These are phyloP conservation scores for Malthinus seriepunctatus DNA, from an alignment of 2,888 invertebrate species.

Conservation along the genomic window DNA sequence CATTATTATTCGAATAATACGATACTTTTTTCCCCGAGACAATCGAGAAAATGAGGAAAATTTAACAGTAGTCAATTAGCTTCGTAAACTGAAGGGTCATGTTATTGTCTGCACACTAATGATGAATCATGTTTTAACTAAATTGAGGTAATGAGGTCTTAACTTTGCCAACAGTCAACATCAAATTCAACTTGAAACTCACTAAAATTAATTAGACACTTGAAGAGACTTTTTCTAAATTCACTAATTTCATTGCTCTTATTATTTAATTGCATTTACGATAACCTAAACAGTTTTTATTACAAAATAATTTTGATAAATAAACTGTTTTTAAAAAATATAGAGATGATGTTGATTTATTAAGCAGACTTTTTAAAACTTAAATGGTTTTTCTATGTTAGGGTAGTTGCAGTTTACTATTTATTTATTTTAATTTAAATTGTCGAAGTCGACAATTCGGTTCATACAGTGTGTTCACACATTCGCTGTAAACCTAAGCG, in stretches of 20 bases:
- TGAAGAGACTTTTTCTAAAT: background rate
- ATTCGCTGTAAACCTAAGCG: no score
- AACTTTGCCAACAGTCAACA: conserved; percentile 44
- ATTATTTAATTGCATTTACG: no score
- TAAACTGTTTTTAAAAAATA: no score
- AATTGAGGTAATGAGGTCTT: conserved; percentile 52
- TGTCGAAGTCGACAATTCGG: no score
- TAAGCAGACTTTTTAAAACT: no score
- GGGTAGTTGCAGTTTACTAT: no score
- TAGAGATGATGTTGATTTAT: no score
- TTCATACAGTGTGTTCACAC: no score
- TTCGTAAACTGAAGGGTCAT: conserved; percentile 50
- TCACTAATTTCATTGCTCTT: background rate
- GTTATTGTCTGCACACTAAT: conserved; percentile 46
- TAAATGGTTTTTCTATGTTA: no score
- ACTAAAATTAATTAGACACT: conserved; percentile 26
- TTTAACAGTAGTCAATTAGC: conserved; percentile 49
- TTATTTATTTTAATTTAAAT: no score
- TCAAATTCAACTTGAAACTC: conserved; percentile 34
- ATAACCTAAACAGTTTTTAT: no score
- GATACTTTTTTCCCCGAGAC: conserved; percentile 17
- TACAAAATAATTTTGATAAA: no score
- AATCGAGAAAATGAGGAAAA: conserved; percentile 31
- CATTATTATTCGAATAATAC: conserved; percentile 17
- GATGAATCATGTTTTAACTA: conserved; percentile 53